Base-by-base conservation (phyloP, 2,888 invertebrate genomes). In the Cylloceria caligata region DNA sequence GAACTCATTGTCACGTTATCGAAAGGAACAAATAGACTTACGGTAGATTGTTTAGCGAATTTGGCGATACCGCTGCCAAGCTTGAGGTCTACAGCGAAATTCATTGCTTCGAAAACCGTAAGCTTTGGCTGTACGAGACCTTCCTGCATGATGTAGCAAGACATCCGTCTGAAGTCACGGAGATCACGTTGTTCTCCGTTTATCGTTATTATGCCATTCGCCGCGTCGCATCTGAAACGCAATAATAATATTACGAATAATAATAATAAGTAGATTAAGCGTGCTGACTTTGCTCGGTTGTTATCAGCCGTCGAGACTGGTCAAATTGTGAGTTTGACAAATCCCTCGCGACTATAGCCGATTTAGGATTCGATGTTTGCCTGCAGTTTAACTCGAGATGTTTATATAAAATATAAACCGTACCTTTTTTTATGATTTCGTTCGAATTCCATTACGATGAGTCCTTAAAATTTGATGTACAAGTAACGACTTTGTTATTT, bases 141-240 rank as follows among this genome's bases (percentile, higher is more conserved):
- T 85, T 97, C 95, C 93, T 99, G 99, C 98, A 99, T 98, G 87
- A 99, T 99, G 93, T 99, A 99, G 72, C 98, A 96, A 0, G 98
- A 98, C 93, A 97, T 94, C 93, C 97, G 97, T 57, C 97, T 94
- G 93, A 99, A 99, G 85, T 95, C 94, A 27, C 95, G 94, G 78
- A 97, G 93, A 89, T 98, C 95, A 13, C 98, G 94, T 0, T 95
- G 95, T 86, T 95, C 94, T 0, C 97, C 97, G 92, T 98, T 98
- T 16, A 98, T 95, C 77, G 95, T 94, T 57, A 99, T 95, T 16
- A 95, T 93, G 0, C 98, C 99, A 0, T 95, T 94, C 0, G 96
- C 95, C 34, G 95, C 95, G 6, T 94, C 93, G 65, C 95, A 94
- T 91, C 97, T 97, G 92, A 13, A 60, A 64, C 2, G n/a, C 11